Evolutionary conservation across 2,113 vertebrate species (phyloP), one percentile per base, ranked within the genome.

Genomic region (Sardina pilchardus): DNA sequence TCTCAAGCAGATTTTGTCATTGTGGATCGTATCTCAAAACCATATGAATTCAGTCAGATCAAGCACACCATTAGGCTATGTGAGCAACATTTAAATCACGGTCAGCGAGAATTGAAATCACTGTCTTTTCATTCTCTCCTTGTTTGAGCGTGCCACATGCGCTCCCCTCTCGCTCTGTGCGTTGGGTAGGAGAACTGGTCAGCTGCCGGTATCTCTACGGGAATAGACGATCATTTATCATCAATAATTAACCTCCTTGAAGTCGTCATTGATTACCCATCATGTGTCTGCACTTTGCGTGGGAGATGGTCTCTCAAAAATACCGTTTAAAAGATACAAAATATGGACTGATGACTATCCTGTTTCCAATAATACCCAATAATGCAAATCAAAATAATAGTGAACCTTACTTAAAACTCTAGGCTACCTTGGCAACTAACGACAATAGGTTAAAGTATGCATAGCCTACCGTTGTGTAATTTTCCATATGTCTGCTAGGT

Each of bases 141-240:
- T 12, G 63, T 67, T 67, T 30, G 63, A 67, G 63, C n/a, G 63
- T 67, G 63, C n/a, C n/a, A 67, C 63, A 67, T 67, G 63, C 63
- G 63, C 63, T 67, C 26, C 9, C 14, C n/a, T 30, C 7, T 30
- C 9, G 24, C 63, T 67, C n/a, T 67, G 63, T 67, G n/a, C 63
- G 56, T 59, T 24, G 56, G 24, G 48, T 24, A 21, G 10, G 50
- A 24, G 63, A 67, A 2, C 63, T 12, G 63, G 63, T 67, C 63
- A 67, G 63, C 26, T 67, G 9, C 63, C 63, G n/a, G 63, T n/a
- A 67, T 67, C n/a, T 67, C 63, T 6, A 30, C n/a, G 63, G 63
- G 5, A 67, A 67, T 26, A 67, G 63, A 26, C 63, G 63, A 67
- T 67, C 63, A 12, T 30, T 67, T 14, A 12, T 67, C 24, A 67